Evolutionary conservation across 2,113 vertebrate species (phyloP).

Genomic region (Nanorana parkeri): DNA sequence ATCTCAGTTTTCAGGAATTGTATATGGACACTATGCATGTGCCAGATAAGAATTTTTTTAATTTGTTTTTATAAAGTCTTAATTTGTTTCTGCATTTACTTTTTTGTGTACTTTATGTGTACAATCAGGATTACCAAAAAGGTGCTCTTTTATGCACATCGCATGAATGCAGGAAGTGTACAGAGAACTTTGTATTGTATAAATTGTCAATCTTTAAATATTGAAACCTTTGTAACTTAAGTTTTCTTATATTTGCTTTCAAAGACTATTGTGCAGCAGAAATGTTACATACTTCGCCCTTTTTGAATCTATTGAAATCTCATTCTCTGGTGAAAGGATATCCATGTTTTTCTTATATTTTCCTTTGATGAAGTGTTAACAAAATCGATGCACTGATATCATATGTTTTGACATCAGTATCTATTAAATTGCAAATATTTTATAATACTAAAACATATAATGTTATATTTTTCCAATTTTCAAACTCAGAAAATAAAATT

Average conservation of each 20-base stretch:
- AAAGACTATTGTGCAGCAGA: background rate
- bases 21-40: background rate
- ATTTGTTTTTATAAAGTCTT: slow-evolving; percentile 11
- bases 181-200: slow-evolving; percentile 24
- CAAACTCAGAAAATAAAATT: no score
- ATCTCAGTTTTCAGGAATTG: background rate
- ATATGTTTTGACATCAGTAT: no score
- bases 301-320: background rate
- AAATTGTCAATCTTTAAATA: slow-evolving; percentile 41
- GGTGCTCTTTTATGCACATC: slow-evolving; percentile 20
- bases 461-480: no score
- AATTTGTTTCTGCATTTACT: background rate
- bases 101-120: slow-evolving; percentile 5
- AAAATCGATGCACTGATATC: no score
- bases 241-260: background rate
- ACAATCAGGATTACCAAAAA: background rate
- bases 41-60: background rate
- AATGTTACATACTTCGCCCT: background rate
- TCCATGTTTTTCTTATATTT: background rate
- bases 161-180: slow-evolving; percentile 42
- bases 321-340: background rate
- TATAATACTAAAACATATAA: background rate
- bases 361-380: no score
- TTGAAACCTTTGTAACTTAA: background rate
- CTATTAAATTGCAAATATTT: no score